phyloP scores from a whole-genome alignment of 2,113 vertebrate species.

The Caranx ignobilis region DNA sequence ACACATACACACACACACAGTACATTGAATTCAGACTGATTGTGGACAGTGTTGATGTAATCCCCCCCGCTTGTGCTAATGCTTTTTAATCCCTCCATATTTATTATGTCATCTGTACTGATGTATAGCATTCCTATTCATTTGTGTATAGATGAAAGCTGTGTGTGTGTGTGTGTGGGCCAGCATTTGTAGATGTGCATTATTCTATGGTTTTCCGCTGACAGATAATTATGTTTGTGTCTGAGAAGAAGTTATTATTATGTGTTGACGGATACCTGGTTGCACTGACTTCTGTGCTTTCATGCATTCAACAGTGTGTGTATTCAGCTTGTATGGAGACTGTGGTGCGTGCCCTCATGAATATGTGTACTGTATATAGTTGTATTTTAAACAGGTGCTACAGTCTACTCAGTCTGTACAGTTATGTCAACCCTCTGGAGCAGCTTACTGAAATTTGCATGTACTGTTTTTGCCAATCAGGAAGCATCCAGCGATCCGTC shows the following conservation, averaged over 20 bases:
- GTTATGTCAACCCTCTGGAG: constrained; percentile 5
- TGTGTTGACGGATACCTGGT: constrained; percentile 1
- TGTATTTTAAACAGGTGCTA: neutral
- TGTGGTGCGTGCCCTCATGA: neutral
- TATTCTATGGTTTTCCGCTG: neutral
- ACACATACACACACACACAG: neutral
- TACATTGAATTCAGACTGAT: constrained; percentile 21
- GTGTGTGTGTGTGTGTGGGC: neutral
- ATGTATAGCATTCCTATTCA: neutral
- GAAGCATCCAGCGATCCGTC: constrained; percentile 6
- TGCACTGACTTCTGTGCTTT: neutral
- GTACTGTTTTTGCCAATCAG: constrained; percentile 15
- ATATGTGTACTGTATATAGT: neutral
- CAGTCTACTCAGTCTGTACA: neutral
- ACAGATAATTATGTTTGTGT: neutral
- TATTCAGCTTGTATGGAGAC: constrained; percentile 5
- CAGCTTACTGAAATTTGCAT: constrained; percentile 32
- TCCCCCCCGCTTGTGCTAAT: constrained; percentile 26
- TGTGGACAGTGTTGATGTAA: constrained; percentile 31
- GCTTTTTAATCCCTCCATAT: constrained; percentile 45
- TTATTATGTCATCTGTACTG: constrained; percentile 22
- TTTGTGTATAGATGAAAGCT: constrained; percentile 8
- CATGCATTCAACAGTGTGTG: constrained; percentile 6
- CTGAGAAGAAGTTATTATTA: neutral
- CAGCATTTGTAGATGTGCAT: neutral